These are phyloP conservation scores for Hypsopygia costalis DNA, from an alignment of 2,888 invertebrate genomes.

Conservation along the genomic window DNA sequence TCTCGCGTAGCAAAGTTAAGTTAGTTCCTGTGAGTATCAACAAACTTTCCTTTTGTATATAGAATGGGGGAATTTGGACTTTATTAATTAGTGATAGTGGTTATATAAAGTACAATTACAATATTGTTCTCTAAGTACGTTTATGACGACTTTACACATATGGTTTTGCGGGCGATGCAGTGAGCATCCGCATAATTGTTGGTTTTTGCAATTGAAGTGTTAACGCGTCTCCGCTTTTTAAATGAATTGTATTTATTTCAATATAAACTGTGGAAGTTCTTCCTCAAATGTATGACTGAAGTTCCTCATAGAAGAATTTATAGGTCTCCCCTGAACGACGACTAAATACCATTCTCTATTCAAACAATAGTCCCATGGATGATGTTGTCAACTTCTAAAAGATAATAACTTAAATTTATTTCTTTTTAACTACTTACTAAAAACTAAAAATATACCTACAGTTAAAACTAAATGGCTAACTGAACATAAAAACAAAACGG, in stretches of 20 bases:
- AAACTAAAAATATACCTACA: too few species aligned
- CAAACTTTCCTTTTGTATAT: constrained; percentile 1
- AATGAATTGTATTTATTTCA: constrained; percentile 2
- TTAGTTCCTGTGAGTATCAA: constrained; percentile 1
- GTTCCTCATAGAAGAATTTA: too few species aligned
- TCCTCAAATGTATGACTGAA: too few species aligned
- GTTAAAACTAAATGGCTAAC: too few species aligned
- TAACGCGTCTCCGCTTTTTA: constrained; percentile 17
- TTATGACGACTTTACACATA: constrained; percentile 35
- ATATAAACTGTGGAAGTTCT: too few species aligned
- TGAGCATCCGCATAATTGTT: constrained; percentile 32
- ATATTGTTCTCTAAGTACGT: constrained; percentile 22
- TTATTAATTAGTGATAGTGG: constrained; percentile 4
- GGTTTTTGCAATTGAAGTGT: constrained; percentile 35
- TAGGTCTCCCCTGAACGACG: too few species aligned
- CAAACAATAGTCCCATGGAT: too few species aligned
- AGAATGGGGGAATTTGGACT: constrained; percentile 5
- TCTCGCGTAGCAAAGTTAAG: background rate
- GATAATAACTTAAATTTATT: too few species aligned
- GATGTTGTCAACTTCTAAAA: too few species aligned
- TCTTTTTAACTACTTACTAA: too few species aligned
- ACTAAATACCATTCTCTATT: too few species aligned
- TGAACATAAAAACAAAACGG: too few species aligned
- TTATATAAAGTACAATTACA: background rate
- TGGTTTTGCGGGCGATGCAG: constrained; percentile 33